phyloP scores from a whole-genome alignment of 2,113 vertebrate genomes.

The Glaucomys volans region DNA sequence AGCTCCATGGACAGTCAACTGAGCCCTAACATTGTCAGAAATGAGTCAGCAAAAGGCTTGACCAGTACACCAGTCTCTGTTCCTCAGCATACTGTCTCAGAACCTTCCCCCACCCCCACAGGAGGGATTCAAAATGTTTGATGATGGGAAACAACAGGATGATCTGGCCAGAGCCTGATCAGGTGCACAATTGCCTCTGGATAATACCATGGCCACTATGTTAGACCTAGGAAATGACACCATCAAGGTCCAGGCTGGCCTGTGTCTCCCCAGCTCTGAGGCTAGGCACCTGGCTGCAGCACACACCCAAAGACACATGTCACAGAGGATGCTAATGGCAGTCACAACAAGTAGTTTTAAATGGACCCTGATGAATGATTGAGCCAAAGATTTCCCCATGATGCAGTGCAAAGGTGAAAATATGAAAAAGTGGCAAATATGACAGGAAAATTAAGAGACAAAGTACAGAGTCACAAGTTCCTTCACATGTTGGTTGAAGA shows the following conservation, averaged over 20 bases:
- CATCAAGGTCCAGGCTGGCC: accelerated
- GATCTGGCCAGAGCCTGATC: conserved; percentile 91
- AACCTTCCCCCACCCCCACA: conserved; percentile 90
- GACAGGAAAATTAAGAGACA: not conserved
- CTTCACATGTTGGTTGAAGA: too few relatives aligned
- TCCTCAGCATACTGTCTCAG: conserved; percentile 86
- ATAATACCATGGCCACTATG: accelerated
- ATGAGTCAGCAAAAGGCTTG: conserved; percentile 92
- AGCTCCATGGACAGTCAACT: conserved; percentile 89
- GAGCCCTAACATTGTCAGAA: conserved; percentile 90
- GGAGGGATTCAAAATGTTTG: conserved; percentile 90
- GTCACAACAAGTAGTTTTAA: not conserved
- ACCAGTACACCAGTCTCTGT: conserved; percentile 91
- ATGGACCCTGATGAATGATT: not conserved
- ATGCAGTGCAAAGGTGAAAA: not conserved
- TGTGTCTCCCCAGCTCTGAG: accelerated
- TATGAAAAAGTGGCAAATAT: not conserved
- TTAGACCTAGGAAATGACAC: accelerated
- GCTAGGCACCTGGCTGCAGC: accelerated
- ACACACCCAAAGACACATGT: accelerated
- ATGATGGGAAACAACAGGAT: conserved; percentile 87
- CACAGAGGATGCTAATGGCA: accelerated
- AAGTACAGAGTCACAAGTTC: not conserved
- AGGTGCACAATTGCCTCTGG: conserved; percentile 85
- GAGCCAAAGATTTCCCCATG: not conserved